phyloP scores from a whole-genome alignment of 1,140 invertebrate genomes.

The Acromyrmex echinatior region DNA sequence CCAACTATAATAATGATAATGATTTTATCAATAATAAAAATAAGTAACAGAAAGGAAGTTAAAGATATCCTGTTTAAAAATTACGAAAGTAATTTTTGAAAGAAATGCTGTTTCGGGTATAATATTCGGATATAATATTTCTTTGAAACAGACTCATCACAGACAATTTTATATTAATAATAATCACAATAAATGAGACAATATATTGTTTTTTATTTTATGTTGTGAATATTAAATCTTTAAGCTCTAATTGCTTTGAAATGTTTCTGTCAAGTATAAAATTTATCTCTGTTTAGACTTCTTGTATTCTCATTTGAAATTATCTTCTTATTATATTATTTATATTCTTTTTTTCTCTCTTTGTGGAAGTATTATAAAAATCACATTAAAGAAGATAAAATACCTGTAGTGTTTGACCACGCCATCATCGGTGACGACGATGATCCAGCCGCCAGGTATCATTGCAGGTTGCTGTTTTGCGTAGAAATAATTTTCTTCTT shows the following conservation, averaged over 20 bases:
- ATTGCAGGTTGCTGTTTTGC: constrained; percentile 75
- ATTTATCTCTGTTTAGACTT: not conserved
- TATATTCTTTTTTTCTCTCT: too few relatives aligned
- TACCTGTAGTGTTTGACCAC: constrained; percentile 79
- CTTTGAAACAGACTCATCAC: not conserved
- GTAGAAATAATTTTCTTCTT: constrained; percentile 79
- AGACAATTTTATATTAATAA: not conserved
- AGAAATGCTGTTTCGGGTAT: not conserved
- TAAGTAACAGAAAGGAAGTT: not conserved
- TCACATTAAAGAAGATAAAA: not conserved
- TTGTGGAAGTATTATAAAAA: not conserved
- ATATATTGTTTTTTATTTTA: not conserved
- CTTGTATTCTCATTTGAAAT: not conserved
- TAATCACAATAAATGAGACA: not conserved
- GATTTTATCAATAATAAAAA: not conserved
- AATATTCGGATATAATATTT: not conserved
- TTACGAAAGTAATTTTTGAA: too few relatives aligned
- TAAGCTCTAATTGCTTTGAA: not conserved
- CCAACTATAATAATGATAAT: constrained; percentile 69
- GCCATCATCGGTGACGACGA: constrained; percentile 81
- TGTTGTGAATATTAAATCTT: not conserved
- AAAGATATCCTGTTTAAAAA: not conserved
- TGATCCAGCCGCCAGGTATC: constrained; percentile 81
- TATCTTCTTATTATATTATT: not conserved
- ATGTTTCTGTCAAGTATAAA: not conserved